phyloP scores from a whole-genome alignment of 2,113 vertebrate species.

The Gavia stellata region DNA sequence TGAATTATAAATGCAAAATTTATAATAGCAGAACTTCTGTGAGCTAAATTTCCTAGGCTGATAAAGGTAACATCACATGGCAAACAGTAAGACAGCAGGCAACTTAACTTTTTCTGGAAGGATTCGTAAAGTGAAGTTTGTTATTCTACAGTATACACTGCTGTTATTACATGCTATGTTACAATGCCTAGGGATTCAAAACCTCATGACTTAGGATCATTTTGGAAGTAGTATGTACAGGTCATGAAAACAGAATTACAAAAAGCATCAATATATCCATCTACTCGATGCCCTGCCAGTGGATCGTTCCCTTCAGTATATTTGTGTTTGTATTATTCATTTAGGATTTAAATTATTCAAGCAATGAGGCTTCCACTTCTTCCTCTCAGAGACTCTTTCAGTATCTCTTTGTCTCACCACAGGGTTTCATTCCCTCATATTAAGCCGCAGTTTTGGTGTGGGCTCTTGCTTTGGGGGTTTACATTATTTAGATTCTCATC shows the following conservation, averaged over 20 bases:
- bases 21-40: not conserved
- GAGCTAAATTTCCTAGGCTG: not conserved
- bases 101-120: not conserved
- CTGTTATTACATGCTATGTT: not conserved
- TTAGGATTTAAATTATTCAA: constrained; percentile 61
- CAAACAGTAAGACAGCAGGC: not conserved
- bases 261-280: not conserved
- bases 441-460: not conserved
- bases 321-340: constrained; percentile 59
- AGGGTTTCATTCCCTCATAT: not conserved
- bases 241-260: not conserved
- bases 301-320: constrained; percentile 20
- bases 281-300: not conserved
- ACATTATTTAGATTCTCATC: not conserved
- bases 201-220: not conserved
- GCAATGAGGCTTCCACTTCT: constrained; percentile 1
- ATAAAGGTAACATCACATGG: not conserved
- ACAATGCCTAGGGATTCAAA: not conserved
- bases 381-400: constrained; percentile 24
- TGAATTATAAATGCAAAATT: constrained; percentile 32
- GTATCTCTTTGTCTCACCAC: not conserved
- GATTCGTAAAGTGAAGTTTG: not conserved
- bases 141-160: not conserved
- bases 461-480: not conserved
- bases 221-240: not conserved